Conservation (phyloP, 1,140 invertebrate genomes). For the Dendroctonus valens region DNA sequence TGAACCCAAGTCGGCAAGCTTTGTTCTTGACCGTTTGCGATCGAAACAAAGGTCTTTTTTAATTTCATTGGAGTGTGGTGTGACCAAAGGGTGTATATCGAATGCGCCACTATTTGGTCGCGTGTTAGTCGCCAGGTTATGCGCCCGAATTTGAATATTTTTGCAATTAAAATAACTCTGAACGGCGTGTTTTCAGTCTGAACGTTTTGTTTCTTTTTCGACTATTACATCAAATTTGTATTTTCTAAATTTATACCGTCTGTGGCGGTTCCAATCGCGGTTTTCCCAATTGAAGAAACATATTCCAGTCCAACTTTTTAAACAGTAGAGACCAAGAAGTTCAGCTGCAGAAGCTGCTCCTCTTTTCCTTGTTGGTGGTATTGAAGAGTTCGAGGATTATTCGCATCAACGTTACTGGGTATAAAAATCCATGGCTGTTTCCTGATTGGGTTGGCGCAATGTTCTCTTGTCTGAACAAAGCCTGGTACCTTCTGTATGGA, state of each 20-base stretch:
- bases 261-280: not conserved
- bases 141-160: conserved; percentile 18
- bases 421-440: too few relatives aligned
- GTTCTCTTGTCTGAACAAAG: too few relatives aligned
- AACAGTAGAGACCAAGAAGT: too few relatives aligned
- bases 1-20: too few relatives aligned
- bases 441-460: too few relatives aligned
- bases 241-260: conserved; percentile 1
- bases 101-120: conserved; percentile 6
- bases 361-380: too few relatives aligned
- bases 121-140: conserved; percentile 8
- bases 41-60: not conserved
- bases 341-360: too few relatives aligned
- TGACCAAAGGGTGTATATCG: conserved; percentile 19
- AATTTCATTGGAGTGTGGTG: conserved; percentile 2
- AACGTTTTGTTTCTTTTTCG: conserved; percentile 15
- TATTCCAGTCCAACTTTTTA: too few relatives aligned
- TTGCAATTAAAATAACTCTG: conserved; percentile 20
- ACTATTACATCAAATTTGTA: conserved; percentile 13
- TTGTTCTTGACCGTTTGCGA: not conserved
- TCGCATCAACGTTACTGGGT: too few relatives aligned
- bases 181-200: conserved; percentile 1
- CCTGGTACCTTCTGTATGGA: too few relatives aligned
- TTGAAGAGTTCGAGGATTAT: too few relatives aligned
- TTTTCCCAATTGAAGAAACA: not conserved